Evolutionary conservation across 64 coral and sea anemone species (phyloP).

Genomic region (Dendronephthya gigantea): DNA sequence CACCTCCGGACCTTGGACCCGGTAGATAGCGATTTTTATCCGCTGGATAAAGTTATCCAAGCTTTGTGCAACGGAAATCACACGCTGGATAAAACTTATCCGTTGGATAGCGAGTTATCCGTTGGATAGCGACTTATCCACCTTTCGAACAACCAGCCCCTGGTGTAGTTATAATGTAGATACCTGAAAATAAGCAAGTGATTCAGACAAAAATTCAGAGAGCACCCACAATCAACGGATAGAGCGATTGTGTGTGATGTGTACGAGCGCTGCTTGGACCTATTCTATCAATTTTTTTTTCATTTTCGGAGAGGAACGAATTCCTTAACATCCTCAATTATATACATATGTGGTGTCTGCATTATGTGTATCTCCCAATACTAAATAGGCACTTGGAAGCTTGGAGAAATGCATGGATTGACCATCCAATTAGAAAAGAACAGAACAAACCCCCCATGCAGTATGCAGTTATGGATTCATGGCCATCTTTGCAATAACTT

Average conservation of each 20-base stretch:
- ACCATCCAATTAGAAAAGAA: slow-evolving; percentile 40
- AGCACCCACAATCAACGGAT: slow-evolving; percentile 32
- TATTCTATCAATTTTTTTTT: slow-evolving; percentile 40
- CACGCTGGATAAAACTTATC: too few species aligned
- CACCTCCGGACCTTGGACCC: too few species aligned
- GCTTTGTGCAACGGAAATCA: too few species aligned
- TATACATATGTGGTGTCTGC: slow-evolving; percentile 53
- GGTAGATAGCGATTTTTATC: too few species aligned
- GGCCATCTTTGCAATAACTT: neutral
- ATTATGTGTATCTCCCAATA: slow-evolving; percentile 45
- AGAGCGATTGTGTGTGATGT: too few species aligned
- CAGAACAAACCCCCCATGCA: slow-evolving; percentile 26
- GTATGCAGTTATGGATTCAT: slow-evolving; percentile 45
- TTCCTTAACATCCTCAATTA: slow-evolving; percentile 30
- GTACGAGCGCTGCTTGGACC: slow-evolving; percentile 19
- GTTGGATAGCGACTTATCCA: too few species aligned
- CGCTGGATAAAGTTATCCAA: too few species aligned
- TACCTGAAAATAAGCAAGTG: neutral
- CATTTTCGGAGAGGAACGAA: slow-evolving; percentile 7
- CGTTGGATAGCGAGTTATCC: too few species aligned
- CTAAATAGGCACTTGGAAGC: slow-evolving; percentile 30
- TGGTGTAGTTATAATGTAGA: slow-evolving; percentile 2
- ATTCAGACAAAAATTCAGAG: neutral
- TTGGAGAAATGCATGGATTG: slow-evolving; percentile 46
- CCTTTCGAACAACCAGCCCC: slow-evolving; percentile 17